Evolutionary conservation across 2,113 vertebrate species (phyloP).

Genomic region (Fukomys damarensis): DNA sequence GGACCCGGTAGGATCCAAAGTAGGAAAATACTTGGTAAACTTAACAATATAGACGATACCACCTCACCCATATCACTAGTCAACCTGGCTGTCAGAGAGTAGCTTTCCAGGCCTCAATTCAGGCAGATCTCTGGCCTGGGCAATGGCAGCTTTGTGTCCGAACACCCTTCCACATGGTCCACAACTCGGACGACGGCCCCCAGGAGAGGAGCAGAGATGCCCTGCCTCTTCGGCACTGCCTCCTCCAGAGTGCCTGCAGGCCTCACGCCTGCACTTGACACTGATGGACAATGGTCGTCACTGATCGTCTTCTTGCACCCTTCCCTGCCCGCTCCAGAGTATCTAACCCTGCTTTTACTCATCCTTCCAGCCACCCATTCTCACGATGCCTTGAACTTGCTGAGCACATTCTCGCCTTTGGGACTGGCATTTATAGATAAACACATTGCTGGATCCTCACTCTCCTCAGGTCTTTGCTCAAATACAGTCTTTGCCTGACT

Average conservation of each 20-base stretch:
- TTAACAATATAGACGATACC: neutral
- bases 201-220: neutral
- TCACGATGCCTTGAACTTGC: neutral
- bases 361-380: neutral
- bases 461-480: neutral
- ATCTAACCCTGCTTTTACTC: neutral
- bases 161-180: neutral
- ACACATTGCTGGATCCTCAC: neutral
- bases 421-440: neutral
- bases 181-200: neutral
- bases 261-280: neutral
- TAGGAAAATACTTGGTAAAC: neutral
- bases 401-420: neutral
- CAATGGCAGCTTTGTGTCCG: neutral
- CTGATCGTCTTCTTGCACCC: neutral
- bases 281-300: fast-evolving
- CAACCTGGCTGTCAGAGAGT: neutral
- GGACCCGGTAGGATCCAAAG: neutral
- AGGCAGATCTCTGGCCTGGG: neutral
- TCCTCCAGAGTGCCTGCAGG: neutral
- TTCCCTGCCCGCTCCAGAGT: neutral
- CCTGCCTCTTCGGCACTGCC: fast-evolving
- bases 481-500: neutral
- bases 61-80: fast-evolving
- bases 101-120: neutral